A percentile compares a stretch with the other conserved stretches of the same genome.
Conservation (phyloP, 2,113 vertebrate genomes). For the Cinclus cinclus region DNA sequence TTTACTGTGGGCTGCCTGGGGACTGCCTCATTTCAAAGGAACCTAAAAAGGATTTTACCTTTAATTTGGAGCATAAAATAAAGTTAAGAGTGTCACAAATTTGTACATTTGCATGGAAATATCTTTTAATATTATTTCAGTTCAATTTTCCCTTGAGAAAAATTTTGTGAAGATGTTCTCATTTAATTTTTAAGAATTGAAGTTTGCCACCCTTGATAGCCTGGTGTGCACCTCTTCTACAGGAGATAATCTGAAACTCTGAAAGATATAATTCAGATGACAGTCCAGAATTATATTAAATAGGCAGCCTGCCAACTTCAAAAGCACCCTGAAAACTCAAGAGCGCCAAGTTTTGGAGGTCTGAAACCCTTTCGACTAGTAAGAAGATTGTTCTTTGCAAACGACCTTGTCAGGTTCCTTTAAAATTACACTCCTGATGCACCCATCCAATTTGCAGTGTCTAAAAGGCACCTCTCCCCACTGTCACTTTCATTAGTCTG, state of each 20-base stretch:
- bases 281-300: neutral
- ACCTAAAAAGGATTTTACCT: neutral
- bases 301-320: neutral
- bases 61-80: neutral
- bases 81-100: neutral
- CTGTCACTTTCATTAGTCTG: slow-evolving; percentile 56
- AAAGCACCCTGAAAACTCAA: neutral
- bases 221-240: rapidly evolving
- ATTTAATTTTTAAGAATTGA: neutral
- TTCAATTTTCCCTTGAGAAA: neutral
- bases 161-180: neutral
- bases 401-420: slow-evolving; percentile 38
- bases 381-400: slow-evolving; percentile 15
- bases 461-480: slow-evolving; percentile 6
- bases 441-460: slow-evolving; percentile 26
- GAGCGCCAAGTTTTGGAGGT: neutral
- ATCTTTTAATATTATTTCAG: neutral
- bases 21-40: neutral
- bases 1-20: neutral
- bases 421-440: slow-evolving; percentile 35
- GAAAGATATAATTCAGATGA: neutral
- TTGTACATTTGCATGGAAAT: neutral
- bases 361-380: neutral
- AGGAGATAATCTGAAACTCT: neutral
- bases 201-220: neutral